Evolutionary conservation across 2,888 invertebrate species (phyloP), one percentile per base, ranked within the genome.

Genomic region (Reticulitermes lucifugus): DNA sequence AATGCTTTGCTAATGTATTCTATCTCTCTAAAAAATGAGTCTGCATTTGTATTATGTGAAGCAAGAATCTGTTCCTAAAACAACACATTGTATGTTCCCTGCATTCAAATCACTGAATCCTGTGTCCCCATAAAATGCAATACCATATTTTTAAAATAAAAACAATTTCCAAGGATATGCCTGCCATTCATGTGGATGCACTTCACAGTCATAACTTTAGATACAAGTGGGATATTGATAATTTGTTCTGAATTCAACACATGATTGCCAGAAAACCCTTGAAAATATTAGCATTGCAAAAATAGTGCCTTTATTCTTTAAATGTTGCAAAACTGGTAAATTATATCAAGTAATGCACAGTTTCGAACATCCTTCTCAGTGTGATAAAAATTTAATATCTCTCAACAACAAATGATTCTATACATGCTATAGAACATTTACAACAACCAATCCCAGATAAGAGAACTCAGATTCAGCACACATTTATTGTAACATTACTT

Each of bases 221-320:
- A 55, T 1, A 51, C 55, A 55, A 18, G 46, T 46, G 46, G 18
- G 14, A 18, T 55, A 55, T 2, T 55, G 55, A 18, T 18, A 12
- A 55, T 55, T 55, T 55, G 14, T 4, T 18, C 18, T 55, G 55
- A 18, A 18, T 55, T 18, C 14, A 18, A 82, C 85, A 85, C 85
- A 85, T 55, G 79, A 85, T 79, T 83, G 85, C 83, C 85, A 85
- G 83, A 55, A 85, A 83, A 85, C 35, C 83, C 85, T 83, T 83
- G 83, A 71, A 85, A 85, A 85, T 83, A 79, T 51, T 25, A 22
- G 35, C 83, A n/a, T 88, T 88, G 86, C 89, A 90, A 89, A 88
- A 89, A 90, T 89, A 91, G 65, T 65, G 25, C 90, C 90, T 90
- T 91, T 88, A 89, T 87, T 88, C 88, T 87, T 88, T 88, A 65